These are phyloP conservation scores for Popillia japonica DNA, from an alignment of 1,140 invertebrate genomes.

Conservation along the genomic window DNA sequence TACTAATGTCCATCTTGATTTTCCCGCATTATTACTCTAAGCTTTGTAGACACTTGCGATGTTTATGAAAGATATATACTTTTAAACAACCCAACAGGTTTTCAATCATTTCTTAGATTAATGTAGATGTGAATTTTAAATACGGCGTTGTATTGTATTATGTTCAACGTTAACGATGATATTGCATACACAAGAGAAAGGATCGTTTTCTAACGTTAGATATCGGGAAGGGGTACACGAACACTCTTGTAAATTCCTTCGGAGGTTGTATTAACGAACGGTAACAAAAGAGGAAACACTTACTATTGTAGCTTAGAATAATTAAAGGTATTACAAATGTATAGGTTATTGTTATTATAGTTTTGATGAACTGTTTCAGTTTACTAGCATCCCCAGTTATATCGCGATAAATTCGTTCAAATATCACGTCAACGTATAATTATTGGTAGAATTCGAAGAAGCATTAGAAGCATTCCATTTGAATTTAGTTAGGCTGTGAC, in stretches of 20 bases:
- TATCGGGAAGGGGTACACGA: neutral
- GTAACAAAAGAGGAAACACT: neutral
- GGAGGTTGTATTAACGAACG: neutral
- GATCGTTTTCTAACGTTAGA: neutral
- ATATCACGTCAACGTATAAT: no score
- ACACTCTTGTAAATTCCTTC: neutral
- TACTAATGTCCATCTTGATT: no score
- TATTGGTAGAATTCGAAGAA: no score
- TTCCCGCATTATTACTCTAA: no score
- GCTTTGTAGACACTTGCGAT: neutral
- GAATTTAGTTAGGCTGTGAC: no score
- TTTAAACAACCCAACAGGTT: neutral
- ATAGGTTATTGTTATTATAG: slow-evolving; percentile 20
- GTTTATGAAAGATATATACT: neutral
- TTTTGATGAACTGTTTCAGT: no score
- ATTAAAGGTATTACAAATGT: neutral
- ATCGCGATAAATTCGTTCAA: no score
- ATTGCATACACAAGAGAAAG: neutral
- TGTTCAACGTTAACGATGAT: neutral
- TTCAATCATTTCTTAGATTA: neutral
- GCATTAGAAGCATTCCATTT: no score
- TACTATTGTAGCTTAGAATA: neutral
- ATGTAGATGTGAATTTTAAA: neutral
- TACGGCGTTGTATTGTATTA: neutral
- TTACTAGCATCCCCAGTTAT: no score